Evolutionary conservation across 2,888 invertebrate species (phyloP).

Genomic region (Scaptomyza cyrtandrae): DNA sequence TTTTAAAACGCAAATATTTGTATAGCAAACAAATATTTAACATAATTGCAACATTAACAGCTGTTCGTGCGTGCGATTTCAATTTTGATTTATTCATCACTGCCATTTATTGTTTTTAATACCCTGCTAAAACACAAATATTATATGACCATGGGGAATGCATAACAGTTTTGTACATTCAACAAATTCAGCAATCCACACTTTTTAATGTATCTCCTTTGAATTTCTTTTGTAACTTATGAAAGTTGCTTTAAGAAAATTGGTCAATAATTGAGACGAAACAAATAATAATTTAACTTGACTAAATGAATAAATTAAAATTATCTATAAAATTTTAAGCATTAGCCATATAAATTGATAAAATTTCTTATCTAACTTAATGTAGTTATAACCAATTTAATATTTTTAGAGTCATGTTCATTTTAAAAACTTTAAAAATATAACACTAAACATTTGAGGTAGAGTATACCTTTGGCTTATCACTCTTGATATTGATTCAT

Average conservation of each 20-base stretch:
- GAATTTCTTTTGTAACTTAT: too few species aligned
- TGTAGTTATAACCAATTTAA: too few species aligned
- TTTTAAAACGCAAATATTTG: conserved; percentile 48
- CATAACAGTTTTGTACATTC: neutral
- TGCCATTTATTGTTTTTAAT: neutral
- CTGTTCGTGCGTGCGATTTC: conserved; percentile 26
- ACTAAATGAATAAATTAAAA: too few species aligned
- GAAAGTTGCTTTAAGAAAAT: too few species aligned
- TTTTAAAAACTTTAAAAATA: neutral
- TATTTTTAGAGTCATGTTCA: too few species aligned
- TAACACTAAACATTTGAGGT: neutral
- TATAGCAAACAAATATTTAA: conserved; percentile 31
- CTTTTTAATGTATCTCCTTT: too few species aligned
- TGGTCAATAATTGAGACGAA: too few species aligned
- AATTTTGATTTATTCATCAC: conserved; percentile 21
- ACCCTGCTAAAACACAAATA: neutral
- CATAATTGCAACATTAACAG: conserved; percentile 45
- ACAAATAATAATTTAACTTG: too few species aligned
- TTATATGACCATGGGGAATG: neutral
- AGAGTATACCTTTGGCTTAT: neutral
- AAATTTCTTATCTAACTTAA: too few species aligned
- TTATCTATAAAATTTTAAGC: too few species aligned
- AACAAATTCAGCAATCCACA: too few species aligned
- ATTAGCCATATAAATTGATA: too few species aligned
- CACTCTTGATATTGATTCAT: neutral